phyloP scores from a whole-genome alignment of 2,113 vertebrate species.

The Xyrauchen texanus region DNA sequence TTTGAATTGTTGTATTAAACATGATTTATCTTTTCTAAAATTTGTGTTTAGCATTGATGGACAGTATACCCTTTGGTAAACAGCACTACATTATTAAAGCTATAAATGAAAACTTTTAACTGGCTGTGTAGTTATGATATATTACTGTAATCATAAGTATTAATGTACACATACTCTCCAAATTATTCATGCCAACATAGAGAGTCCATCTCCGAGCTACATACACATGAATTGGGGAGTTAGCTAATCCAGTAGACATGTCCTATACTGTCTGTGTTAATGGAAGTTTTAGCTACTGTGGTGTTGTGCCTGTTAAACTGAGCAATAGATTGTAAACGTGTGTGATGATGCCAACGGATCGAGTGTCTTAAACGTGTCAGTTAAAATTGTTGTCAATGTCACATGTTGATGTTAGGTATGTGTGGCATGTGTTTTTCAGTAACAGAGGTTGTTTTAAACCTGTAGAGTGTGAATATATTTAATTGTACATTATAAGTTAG shows the following conservation, averaged over 20 bases:
- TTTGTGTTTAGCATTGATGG: not conserved
- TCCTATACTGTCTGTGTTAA: not conserved
- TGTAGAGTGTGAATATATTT: conserved; percentile 18
- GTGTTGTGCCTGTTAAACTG: conserved; percentile 38
- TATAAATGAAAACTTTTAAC: conserved; percentile 4
- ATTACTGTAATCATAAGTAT: conserved; percentile 25
- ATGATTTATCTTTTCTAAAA: not conserved
- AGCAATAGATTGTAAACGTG: conserved; percentile 27
- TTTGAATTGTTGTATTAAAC: not conserved
- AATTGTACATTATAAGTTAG: not conserved
- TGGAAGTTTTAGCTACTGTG: conserved; percentile 7
- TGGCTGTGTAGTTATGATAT: not conserved
- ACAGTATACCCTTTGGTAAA: not conserved
- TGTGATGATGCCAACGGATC: conserved; percentile 49
- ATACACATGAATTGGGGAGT: not conserved
- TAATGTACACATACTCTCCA: conserved; percentile 13
- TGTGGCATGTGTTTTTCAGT: not conserved
- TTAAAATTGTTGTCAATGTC: conserved; percentile 7
- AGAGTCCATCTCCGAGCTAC: too few species aligned
- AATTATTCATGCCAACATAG: conserved; percentile 7
- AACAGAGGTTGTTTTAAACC: conserved; percentile 51
- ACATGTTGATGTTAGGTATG: not conserved
- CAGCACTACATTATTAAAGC: not conserved
- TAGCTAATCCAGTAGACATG: not conserved
- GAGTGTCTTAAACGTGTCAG: conserved; percentile 44